Evolutionary conservation across 1,140 invertebrate species (phyloP).

Genomic region (Steinernema khuongi): DNA sequence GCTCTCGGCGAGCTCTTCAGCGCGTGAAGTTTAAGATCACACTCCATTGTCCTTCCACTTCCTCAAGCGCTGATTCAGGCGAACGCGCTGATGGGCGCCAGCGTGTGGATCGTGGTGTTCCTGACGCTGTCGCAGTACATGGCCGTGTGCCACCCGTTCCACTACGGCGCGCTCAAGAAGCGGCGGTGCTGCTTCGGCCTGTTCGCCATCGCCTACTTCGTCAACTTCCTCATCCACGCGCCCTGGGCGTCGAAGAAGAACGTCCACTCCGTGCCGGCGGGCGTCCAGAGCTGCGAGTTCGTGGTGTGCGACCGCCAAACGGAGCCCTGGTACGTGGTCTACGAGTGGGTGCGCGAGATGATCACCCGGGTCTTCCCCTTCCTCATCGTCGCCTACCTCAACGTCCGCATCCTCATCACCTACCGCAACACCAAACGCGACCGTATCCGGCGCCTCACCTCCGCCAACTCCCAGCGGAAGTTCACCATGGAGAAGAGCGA

Average conservation of each 20-base stretch:
- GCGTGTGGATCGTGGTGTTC: conserved; percentile 58
- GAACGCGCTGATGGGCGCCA: conserved; percentile 56
- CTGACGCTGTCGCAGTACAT: conserved; percentile 57
- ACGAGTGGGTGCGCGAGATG: conserved; percentile 54
- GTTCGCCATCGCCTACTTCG: conserved; percentile 50
- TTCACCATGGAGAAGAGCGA: conserved; percentile 50
- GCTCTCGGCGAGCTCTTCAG: no score
- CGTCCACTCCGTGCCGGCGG: conserved; percentile 45
- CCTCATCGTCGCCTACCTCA: conserved; percentile 55
- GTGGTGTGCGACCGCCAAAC: conserved; percentile 46
- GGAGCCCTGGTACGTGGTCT: conserved; percentile 47
- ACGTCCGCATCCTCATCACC: conserved; percentile 52
- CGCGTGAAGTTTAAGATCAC: not conserved
- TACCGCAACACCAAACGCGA: conserved; percentile 55
- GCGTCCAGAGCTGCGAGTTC: conserved; percentile 44
- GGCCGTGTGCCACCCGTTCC: conserved; percentile 46
- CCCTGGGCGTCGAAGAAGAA: conserved; percentile 56
- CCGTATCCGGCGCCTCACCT: conserved; percentile 41
- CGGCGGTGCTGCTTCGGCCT: conserved; percentile 37
- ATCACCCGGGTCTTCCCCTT: conserved; percentile 57
- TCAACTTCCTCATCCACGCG: conserved; percentile 55
- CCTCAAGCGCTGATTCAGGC: conserved; percentile 42
- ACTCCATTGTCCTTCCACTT: not conserved
- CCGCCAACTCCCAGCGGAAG: conserved; percentile 46
- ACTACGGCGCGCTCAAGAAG: conserved; percentile 33